Percentiles rank a stretch among this genome's conserved stretches.
phyloP scores from a whole-genome alignment of 2,888 invertebrate genomes.

The Agrotis segetum region DNA sequence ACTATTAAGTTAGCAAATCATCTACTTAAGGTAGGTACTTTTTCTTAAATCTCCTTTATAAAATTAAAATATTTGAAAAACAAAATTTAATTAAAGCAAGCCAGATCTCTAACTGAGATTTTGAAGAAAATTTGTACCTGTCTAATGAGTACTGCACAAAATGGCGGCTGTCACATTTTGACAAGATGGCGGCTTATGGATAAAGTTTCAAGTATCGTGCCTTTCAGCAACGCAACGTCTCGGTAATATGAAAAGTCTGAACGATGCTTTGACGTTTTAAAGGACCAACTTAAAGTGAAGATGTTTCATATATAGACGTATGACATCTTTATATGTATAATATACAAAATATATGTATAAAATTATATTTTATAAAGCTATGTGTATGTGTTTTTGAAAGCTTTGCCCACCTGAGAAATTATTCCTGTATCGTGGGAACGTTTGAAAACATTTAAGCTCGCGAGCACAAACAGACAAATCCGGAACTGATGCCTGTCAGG shows the following conservation, averaged over 20 bases:
- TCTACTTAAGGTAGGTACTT: too few species aligned
- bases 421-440: too few species aligned
- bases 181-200: constrained; percentile 35
- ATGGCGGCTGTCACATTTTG: constrained; percentile 5
- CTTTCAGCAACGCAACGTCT: constrained; percentile 6
- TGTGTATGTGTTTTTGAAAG: too few species aligned
- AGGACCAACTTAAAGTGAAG: neutral
- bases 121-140: constrained; percentile 25
- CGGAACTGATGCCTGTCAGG: too few species aligned
- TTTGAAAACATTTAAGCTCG: too few species aligned
- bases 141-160: constrained; percentile 5
- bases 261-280: neutral
- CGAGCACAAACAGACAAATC: too few species aligned
- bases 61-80: constrained; percentile 22
- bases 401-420: too few species aligned
- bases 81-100: constrained; percentile 18
- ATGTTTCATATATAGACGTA: too few species aligned
- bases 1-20: constrained; percentile 11
- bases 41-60: constrained; percentile 11
- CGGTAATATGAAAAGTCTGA: neutral
- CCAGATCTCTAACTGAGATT: neutral
- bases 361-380: too few species aligned
- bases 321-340: neutral
- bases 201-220: constrained; percentile 36
- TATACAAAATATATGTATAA: too few species aligned